A percentile compares a stretch with the other conserved stretches of the same genome.
These are phyloP conservation scores for Luscinia megarhynchos DNA, from an alignment of 2,797 vertebrate genomes.

Conservation along the genomic window DNA sequence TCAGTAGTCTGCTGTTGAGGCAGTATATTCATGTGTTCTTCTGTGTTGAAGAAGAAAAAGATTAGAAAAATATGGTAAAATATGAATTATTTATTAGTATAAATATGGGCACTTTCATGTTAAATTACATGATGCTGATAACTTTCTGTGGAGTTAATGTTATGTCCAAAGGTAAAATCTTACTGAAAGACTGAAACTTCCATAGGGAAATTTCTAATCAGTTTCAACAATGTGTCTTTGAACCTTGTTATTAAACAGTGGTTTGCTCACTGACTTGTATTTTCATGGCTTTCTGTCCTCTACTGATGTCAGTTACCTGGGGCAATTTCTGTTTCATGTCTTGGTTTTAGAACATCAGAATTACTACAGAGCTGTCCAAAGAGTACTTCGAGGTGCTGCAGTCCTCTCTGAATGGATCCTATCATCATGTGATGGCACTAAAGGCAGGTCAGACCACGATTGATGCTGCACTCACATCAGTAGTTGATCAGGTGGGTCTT, in stretches of 20 bases:
- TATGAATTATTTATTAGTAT: neutral
- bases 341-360: conserved; percentile 87
- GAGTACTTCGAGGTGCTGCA: conserved; percentile 87
- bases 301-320: neutral
- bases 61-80: neutral
- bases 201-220: neutral
- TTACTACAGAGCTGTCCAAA: conserved; percentile 80
- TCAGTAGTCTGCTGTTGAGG: neutral
- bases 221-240: neutral
- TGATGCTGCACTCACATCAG: conserved; percentile 83
- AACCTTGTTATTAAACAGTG: neutral
- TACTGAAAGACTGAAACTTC: neutral
- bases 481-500: conserved; percentile 86
- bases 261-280: neutral
- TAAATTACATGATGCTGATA: neutral
- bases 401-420: conserved; percentile 91
- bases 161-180: neutral
- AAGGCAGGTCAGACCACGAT: conserved; percentile 86
- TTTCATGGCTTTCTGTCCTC: neutral
- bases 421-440: conserved; percentile 84
- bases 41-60: neutral
- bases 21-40: neutral
- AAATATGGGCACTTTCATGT: neutral
- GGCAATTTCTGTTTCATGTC: neutral
- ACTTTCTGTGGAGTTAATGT: neutral